Evolutionary conservation across 2,113 vertebrate species (phyloP).

Genomic region (Zootoca vivipara): DNA sequence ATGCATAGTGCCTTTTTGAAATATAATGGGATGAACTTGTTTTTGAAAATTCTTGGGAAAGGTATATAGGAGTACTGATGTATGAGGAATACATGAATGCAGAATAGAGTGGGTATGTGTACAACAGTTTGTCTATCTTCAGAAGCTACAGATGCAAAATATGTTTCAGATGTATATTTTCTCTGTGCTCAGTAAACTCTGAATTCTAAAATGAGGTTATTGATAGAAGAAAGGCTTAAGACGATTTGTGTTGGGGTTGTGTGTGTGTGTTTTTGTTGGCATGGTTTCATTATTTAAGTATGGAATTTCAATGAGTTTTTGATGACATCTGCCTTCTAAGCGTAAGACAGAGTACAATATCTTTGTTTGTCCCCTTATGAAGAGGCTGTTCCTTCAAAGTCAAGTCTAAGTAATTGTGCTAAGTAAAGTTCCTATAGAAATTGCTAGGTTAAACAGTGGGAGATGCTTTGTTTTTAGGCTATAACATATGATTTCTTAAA

Average conservation of each 20-base stretch:
- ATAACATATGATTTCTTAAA: neutral
- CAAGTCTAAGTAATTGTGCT: neutral
- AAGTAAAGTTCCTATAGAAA: neutral
- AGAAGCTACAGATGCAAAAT: neutral
- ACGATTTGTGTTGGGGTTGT: neutral
- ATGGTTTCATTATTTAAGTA: neutral
- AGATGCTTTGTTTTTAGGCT: neutral
- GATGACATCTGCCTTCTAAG: neutral
- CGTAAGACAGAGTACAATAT: neutral
- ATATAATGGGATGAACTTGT: constrained; percentile 49
- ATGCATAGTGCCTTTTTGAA: constrained; percentile 77
- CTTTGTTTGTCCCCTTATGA: neutral
- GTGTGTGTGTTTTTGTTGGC: neutral
- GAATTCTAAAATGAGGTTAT: neutral
- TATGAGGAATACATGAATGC: neutral
- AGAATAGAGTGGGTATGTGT: neutral
- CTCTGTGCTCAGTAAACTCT: neutral
- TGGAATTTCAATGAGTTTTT: neutral
- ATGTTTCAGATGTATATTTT: neutral
- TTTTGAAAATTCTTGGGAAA: constrained; percentile 32
- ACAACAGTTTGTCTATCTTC: neutral
- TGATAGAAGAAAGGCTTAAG: neutral
- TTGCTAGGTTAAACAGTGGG: neutral
- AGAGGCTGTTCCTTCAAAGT: neutral
- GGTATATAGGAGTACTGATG: neutral